Percentiles rank a stretch among this genome's conserved stretches.
These are phyloP conservation scores for Scalopus aquaticus DNA, from an alignment of 2,113 vertebrate species.

Conservation along the genomic window DNA sequence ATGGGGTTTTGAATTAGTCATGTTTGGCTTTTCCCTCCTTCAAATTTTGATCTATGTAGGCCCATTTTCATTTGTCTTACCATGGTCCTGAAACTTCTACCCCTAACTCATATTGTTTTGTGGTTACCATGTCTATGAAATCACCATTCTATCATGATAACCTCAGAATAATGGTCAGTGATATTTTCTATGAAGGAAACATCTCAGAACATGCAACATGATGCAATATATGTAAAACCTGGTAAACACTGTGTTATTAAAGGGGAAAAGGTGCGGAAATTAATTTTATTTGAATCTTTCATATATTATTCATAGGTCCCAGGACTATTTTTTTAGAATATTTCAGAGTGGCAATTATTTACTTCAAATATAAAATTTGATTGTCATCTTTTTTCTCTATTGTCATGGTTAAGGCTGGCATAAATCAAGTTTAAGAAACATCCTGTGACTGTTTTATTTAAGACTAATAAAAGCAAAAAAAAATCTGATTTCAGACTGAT, in stretches of 20 bases:
- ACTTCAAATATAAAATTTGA: not conserved
- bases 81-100: not conserved
- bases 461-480: not conserved
- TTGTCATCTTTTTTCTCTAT: not conserved
- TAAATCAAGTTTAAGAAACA: conserved; percentile 33
- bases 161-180: not conserved
- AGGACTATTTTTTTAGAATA: not conserved
- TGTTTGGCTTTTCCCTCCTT: not conserved
- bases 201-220: not conserved
- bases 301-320: not conserved
- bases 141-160: not conserved
- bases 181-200: not conserved
- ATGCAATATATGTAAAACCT: not conserved
- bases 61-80: not conserved
- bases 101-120: not conserved
- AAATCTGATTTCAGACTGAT: conserved; percentile 9
- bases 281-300: not conserved
- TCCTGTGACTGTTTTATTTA: not conserved
- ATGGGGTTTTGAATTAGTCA: not conserved
- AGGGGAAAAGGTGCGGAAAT: not conserved
- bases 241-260: not conserved
- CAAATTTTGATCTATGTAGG: not conserved
- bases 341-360: not conserved
- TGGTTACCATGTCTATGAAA: not conserved
- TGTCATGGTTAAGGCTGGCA: not conserved